Conservation (phyloP, 2,797 vertebrate genomes). For the Acrocephalus scirpaceus region DNA sequence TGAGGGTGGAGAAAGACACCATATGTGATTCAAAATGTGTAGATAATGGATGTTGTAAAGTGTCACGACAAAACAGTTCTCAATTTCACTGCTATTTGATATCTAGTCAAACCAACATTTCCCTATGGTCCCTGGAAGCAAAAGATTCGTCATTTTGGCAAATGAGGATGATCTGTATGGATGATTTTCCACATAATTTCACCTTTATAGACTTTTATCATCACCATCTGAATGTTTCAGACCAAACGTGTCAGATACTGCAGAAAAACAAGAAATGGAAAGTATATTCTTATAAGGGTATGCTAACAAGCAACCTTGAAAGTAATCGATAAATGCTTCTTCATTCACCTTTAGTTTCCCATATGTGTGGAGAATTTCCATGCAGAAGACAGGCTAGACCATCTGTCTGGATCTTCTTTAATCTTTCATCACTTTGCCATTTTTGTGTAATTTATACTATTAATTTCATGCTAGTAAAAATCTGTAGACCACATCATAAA, state of each 20-base stretch:
- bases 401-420: neutral
- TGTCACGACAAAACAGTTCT: neutral
- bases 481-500: neutral
- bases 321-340: neutral
- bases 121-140: neutral
- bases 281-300: neutral
- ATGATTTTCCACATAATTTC: neutral
- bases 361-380: neutral
- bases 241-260: neutral
- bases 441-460: neutral
- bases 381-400: neutral
- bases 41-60: neutral
- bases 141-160: neutral
- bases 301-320: slow-evolving; percentile 12
- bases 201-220: neutral
- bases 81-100: neutral
- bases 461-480: slow-evolving; percentile 5
- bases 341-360: neutral
- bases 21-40: neutral
- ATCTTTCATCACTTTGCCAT: neutral
- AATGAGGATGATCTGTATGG: neutral
- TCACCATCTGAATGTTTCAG: neutral
- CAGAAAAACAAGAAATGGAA: neutral
- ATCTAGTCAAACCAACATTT: neutral
- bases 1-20: neutral